These are phyloP conservation scores for Agonum fuliginosum DNA, from an alignment of 2,888 invertebrate genomes.

Conservation along the genomic window DNA sequence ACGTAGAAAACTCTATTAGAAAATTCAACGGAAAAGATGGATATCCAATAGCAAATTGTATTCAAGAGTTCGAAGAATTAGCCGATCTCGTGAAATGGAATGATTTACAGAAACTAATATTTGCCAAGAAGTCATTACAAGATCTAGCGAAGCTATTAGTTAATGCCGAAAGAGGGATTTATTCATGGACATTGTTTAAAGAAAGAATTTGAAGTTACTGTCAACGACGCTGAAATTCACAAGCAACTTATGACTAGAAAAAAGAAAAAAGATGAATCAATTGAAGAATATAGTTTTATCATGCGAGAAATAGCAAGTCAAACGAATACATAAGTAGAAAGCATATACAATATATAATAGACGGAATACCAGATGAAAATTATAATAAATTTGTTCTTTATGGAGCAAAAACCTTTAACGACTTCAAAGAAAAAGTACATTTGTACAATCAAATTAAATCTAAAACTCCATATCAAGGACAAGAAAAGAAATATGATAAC, in stretches of 20 bases:
- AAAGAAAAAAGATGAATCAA: conserved; percentile 65
- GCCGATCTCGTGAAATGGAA: conserved; percentile 55
- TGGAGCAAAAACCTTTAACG: conserved; percentile 60
- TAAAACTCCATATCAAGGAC: neutral
- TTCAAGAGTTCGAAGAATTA: conserved; percentile 61
- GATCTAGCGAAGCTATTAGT: conserved; percentile 60
- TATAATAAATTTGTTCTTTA: conserved; percentile 62
- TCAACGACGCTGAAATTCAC: conserved; percentile 38
- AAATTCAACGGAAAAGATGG: conserved; percentile 29
- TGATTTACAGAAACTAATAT: conserved; percentile 60
- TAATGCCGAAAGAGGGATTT: conserved; percentile 58
- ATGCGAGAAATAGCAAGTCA: conserved; percentile 67
- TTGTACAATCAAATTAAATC: conserved; percentile 59
- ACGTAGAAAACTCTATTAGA: conserved; percentile 28
- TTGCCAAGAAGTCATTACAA: conserved; percentile 59
- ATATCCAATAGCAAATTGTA: conserved; percentile 59
- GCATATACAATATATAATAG: conserved; percentile 62
- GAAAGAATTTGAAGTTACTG: conserved; percentile 45
- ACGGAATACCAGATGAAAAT: conserved; percentile 62
- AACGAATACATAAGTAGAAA: conserved; percentile 59
- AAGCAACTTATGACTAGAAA: conserved; percentile 57
- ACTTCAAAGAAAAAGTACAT: conserved; percentile 62
- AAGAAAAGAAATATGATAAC: neutral
- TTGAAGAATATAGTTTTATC: conserved; percentile 67
- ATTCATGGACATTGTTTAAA: conserved; percentile 48